Conservation (phyloP, 2,113 vertebrate genomes). For the Burhinus oedicnemus region DNA sequence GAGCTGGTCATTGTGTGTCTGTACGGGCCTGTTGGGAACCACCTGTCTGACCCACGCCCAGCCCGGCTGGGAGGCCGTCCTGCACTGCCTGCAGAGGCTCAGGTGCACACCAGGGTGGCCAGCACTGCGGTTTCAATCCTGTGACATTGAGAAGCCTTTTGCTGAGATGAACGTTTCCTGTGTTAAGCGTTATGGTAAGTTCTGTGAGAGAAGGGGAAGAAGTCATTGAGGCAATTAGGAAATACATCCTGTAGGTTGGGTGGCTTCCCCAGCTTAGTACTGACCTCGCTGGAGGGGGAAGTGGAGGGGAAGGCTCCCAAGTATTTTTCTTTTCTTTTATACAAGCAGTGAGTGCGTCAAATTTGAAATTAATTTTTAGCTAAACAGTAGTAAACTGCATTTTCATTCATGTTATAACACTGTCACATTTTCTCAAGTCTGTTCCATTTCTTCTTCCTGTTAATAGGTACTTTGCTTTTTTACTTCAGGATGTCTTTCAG, state of each 20-base stretch:
- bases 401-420: background rate
- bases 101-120: background rate
- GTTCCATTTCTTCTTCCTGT: background rate
- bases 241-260: accelerated
- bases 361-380: background rate
- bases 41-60: no score
- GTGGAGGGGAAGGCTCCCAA: background rate
- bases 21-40: background rate
- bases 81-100: background rate
- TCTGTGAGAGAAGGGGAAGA: background rate
- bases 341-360: background rate
- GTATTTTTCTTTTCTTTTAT: background rate
- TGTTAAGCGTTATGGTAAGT: accelerated
- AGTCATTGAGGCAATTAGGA: background rate
- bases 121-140: accelerated
- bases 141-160: background rate
- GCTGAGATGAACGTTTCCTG: background rate
- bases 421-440: background rate
- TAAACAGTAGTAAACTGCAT: background rate
- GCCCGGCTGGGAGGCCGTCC: no score
- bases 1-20: background rate
- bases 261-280: background rate
- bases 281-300: background rate
- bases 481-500: background rate
- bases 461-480: background rate